A percentile compares a stretch with the other conserved stretches of the same genome.
These are phyloP conservation scores for Strigamia crassipes DNA, from an alignment of 2,888 invertebrate species.

Conservation along the genomic window DNA sequence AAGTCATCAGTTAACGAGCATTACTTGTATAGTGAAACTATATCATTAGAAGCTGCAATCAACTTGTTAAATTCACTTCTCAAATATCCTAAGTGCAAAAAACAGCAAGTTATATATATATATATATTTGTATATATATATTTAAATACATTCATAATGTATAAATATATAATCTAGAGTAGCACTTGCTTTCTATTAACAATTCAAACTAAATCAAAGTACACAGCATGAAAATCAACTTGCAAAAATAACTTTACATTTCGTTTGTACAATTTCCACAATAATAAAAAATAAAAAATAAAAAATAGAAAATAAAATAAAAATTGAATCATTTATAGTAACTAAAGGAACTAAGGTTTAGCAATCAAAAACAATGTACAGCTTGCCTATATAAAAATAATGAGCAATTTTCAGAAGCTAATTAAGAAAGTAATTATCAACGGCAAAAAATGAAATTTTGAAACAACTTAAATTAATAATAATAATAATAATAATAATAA, in stretches of 20 bases:
- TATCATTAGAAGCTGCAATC: conserved; percentile 9
- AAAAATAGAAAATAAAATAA: background rate
- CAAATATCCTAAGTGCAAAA: conserved; percentile 8
- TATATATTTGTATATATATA: background rate
- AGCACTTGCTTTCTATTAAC: conserved; percentile 18
- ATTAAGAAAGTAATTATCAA: background rate
- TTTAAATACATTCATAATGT: background rate
- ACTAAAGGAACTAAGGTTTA: conserved; percentile 16
- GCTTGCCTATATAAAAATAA: conserved; percentile 17
- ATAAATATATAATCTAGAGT: conserved; percentile 30
- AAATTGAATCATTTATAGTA: background rate
- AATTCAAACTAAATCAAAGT: background rate
- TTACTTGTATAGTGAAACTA: background rate
- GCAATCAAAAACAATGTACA: conserved; percentile 19
- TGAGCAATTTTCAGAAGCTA: conserved; percentile 24
- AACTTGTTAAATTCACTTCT: conserved; percentile 7
- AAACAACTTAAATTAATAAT: too few relatives aligned
- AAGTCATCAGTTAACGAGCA: background rate
- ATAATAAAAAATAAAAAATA: background rate
- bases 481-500: too few relatives aligned
- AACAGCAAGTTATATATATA: conserved; percentile 13
- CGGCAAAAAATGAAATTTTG: background rate
- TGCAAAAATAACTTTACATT: background rate
- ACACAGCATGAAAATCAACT: background rate
- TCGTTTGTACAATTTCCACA: background rate